These are phyloP conservation scores for Irena cyanogastra DNA, from an alignment of 2,113 vertebrate species.

Conservation along the genomic window DNA sequence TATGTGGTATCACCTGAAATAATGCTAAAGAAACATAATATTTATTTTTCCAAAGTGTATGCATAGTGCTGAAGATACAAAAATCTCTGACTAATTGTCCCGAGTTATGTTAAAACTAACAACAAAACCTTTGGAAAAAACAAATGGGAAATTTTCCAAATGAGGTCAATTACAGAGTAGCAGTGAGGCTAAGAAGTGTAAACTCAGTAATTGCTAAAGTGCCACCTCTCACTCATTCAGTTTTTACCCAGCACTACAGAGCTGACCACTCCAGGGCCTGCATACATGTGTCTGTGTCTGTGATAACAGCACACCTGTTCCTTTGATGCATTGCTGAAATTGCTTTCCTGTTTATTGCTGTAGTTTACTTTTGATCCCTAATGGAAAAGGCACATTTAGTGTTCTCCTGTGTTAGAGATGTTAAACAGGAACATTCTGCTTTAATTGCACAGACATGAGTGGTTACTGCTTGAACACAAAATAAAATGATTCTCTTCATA, in stretches of 20 bases:
- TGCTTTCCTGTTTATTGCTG: conserved; percentile 39
- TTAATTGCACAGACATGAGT: conserved; percentile 24
- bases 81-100: not conserved
- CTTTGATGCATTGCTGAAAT: not conserved
- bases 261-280: not conserved
- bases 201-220: not conserved
- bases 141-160: not conserved
- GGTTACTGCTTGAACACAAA: conserved; percentile 1
- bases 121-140: not conserved
- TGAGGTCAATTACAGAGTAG: not conserved
- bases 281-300: not conserved
- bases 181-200: not conserved
- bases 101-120: not conserved
- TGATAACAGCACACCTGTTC: not conserved
- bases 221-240: not conserved
- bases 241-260: not conserved
- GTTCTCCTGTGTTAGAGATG: conserved; percentile 19
- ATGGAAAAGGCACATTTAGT: conserved; percentile 40
- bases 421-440: conserved; percentile 17
- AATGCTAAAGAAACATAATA: not conserved
- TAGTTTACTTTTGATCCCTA: conserved; percentile 42
- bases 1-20: not conserved
- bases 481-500: conserved; percentile 35
- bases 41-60: not conserved
- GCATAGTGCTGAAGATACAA: not conserved